Conservation (phyloP, 2,797 vertebrate genomes). For the Urophycis tenuis region DNA sequence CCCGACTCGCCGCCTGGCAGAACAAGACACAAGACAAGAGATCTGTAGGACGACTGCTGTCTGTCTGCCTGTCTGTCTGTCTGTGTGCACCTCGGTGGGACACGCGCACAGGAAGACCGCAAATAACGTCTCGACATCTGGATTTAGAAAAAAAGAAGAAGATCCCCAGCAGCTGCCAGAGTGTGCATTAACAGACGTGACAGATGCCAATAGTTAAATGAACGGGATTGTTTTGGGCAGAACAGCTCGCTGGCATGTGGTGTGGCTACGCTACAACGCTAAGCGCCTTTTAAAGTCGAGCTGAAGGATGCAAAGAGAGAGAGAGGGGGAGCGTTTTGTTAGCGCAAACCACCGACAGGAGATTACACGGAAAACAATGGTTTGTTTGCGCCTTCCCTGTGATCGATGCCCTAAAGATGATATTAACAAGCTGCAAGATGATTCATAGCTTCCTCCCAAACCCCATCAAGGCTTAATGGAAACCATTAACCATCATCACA, state of each 20-base stretch:
- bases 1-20: constrained; percentile 56
- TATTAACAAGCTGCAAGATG: neutral
- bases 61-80: too few relatives aligned
- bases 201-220: neutral
- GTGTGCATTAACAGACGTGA: neutral
- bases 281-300: neutral
- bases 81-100: neutral
- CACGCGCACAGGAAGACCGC: neutral
- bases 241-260: neutral
- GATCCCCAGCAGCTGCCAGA: neutral
- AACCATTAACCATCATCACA: neutral
- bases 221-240: neutral
- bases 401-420: neutral
- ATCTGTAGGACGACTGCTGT: neutral
- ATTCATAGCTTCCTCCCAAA: neutral
- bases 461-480: neutral
- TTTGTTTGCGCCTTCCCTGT: neutral
- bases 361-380: neutral
- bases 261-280: neutral
- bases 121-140: neutral
- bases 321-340: neutral
- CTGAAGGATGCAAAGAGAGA: neutral
- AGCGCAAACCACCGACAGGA: neutral
- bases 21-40: neutral
- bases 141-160: neutral